phyloP scores from a whole-genome alignment of 2,797 vertebrate genomes.

The Melanotaenia pygmaea region DNA sequence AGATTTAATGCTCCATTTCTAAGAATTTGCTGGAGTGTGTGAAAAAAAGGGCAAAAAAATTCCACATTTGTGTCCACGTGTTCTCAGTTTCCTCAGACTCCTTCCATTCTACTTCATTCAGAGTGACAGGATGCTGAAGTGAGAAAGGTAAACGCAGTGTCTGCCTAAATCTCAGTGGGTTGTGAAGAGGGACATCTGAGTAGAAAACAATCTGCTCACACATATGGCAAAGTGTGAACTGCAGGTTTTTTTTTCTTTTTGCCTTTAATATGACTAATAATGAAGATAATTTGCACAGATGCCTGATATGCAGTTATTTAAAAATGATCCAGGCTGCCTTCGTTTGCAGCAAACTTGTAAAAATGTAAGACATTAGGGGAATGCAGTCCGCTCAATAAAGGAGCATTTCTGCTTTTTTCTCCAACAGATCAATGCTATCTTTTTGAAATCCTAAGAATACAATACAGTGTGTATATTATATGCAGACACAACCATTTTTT shows the following conservation, averaged over 20 bases:
- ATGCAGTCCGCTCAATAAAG: not conserved
- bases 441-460: not conserved
- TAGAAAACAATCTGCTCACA: conserved; percentile 20
- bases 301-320: not conserved
- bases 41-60: conserved; percentile 61
- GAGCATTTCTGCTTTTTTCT: not conserved
- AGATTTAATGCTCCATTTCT: conserved; percentile 59
- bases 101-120: conserved; percentile 34
- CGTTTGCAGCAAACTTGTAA: not conserved
- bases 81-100: conserved; percentile 79
- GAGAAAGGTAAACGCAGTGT: conserved; percentile 21
- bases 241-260: not conserved
- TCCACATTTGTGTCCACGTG: conserved; percentile 75
- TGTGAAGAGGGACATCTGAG: conserved; percentile 13
- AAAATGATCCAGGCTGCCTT: conserved; percentile 15
- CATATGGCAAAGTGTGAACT: conserved; percentile 33
- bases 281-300: conserved; percentile 11
- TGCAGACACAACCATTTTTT: not conserved
- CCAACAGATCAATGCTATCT: not conserved
- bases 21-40: conserved; percentile 67
- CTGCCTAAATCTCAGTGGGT: conserved; percentile 13
- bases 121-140: conserved; percentile 22
- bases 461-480: not conserved
- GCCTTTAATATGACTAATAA: conserved; percentile 30
- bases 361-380: not conserved